phyloP scores from a whole-genome alignment of 2,888 invertebrate genomes.

The Drosophila meridionalis region DNA sequence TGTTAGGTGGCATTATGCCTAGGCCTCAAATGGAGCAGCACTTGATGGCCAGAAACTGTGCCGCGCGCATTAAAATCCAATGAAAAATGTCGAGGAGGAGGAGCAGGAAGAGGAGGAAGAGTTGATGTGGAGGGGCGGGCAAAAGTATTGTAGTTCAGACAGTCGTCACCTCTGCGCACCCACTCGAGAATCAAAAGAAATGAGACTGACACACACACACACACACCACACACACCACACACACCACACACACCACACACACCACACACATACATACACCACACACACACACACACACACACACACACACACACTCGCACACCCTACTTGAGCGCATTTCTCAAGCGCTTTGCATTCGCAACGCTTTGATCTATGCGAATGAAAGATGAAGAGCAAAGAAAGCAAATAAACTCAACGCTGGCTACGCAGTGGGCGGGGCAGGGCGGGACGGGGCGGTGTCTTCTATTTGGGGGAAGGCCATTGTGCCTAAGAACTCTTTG shows the following conservation, averaged over 20 bases:
- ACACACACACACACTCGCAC: background rate
- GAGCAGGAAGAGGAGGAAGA: constrained; percentile 17
- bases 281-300: background rate
- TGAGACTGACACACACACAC: constrained; percentile 17
- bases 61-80: constrained; percentile 65
- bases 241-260: constrained; percentile 26
- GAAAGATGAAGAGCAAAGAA: constrained; percentile 13
- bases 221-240: constrained; percentile 21
- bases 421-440: background rate
- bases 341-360: constrained; percentile 53
- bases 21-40: constrained; percentile 8
- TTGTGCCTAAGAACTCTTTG: constrained; percentile 38
- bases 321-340: constrained; percentile 57
- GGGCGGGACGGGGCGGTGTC: background rate
- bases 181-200: constrained; percentile 57
- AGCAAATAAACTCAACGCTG: constrained; percentile 17
- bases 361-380: constrained; percentile 62
- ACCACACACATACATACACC: constrained; percentile 21
- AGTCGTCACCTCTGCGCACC: constrained; percentile 57
- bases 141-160: constrained; percentile 30
- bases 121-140: constrained; percentile 3
- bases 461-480: constrained; percentile 9
- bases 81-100: constrained; percentile 50
- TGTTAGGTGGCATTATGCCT: constrained; percentile 1
- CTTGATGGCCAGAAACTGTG: constrained; percentile 42